Percentiles rank a stretch among this genome's conserved stretches.
These are phyloP conservation scores for Prunella himalayana DNA, from an alignment of 2,113 vertebrate species.

Conservation along the genomic window DNA sequence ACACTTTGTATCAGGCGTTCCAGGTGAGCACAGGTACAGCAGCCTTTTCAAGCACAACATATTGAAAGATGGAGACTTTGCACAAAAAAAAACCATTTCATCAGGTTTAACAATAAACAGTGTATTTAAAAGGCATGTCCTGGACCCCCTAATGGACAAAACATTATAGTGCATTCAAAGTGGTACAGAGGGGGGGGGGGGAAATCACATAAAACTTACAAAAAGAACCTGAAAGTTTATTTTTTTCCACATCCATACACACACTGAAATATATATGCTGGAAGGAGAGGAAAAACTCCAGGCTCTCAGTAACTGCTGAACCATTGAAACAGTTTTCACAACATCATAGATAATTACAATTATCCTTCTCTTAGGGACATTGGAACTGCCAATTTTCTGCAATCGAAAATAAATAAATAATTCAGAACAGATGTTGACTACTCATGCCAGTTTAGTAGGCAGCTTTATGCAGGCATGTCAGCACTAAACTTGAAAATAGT, in stretches of 20 bases:
- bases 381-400: conserved; percentile 57
- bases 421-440: conserved; percentile 61
- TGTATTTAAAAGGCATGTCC: neutral
- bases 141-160: neutral
- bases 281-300: neutral
- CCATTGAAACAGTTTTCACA: conserved; percentile 55
- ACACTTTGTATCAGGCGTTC: neutral
- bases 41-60: neutral
- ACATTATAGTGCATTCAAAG: neutral
- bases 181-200: too few relatives aligned
- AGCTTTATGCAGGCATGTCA: conserved; percentile 45
- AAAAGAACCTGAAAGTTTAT: neutral
- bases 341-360: conserved; percentile 68
- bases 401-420: conserved; percentile 62
- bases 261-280: neutral
- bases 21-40: neutral
- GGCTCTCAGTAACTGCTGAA: conserved; percentile 7
- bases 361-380: conserved; percentile 65
- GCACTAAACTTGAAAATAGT: conserved; percentile 5
- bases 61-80: neutral
- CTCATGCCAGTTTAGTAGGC: conserved; percentile 18
- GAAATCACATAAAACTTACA: neutral
- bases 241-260: neutral
- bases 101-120: neutral
- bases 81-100: neutral